Evolutionary conservation across 1,140 invertebrate species (phyloP), one percentile per base, ranked within the genome.

Genomic region (Stegodyphus dumicola): DNA sequence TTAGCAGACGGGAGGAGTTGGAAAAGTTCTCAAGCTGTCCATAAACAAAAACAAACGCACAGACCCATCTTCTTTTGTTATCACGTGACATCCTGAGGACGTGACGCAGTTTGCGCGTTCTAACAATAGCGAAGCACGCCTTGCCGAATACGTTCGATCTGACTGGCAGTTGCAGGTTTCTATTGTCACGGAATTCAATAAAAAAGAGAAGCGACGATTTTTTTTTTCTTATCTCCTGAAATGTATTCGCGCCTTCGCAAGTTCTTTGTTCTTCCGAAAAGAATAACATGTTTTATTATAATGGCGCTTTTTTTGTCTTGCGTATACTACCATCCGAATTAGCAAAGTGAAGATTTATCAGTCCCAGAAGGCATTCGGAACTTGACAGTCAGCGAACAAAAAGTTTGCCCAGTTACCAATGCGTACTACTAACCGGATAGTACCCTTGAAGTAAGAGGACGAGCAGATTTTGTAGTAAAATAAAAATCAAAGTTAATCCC

Each of bases 201-300:
- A 60, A 60, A 60, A 9, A 60, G 15, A 60, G 5, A 15, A 60
- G 56, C 9, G 4, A 54, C 33, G 5, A 11, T 60, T 75, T 75
- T 75, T 60, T 60, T 33, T 60, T 18, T 60, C 10, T 33, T 33
- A 9, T 10, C 18, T 75, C 33, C 73, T 33, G 54, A 54, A 11
- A 56, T 10, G 73, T 75, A 53, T 75, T 51, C 52, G 73, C n/a
- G 73, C 33, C 33, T 53, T 56, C 33, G 33, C 7, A 53, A 60
- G 73, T 75, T 75, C 73, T 75, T 75, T 75, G 73, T 75, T 75
- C 73, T 75, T 48, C 11, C 73, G 56, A 75, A 75, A 54, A 53
- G 15, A 33, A 33, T 33, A 33, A 33, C 33, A 33, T 33, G 33
- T 33, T 33, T 33, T 33, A 33, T 33, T 33, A 33, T 33, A 33